Evolutionary conservation across 1,140 invertebrate genomes (phyloP), one percentile per base, ranked within the genome.

Genomic region (Drosophila varians): DNA sequence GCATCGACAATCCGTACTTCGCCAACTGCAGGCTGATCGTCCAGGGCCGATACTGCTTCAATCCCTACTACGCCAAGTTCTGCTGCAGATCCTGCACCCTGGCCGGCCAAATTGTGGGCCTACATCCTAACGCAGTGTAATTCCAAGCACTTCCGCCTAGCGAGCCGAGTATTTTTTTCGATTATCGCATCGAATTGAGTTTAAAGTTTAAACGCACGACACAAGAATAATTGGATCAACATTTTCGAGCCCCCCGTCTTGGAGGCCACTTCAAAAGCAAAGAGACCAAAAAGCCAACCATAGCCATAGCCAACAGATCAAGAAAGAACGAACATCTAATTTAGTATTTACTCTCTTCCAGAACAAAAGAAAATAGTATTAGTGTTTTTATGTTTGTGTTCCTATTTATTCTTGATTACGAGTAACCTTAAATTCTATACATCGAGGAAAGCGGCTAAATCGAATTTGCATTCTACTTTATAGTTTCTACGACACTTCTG

Each of bases 51-150:
- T 97, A 96, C 89, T 99, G 98, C 90, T 92, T 93, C 6, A 97
- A 98, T 90, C 93, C 94, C 69, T 97, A 97, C 91, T 99, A 98
- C 90, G 95, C 95, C n/a, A 94, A 94, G 90, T 98, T 98, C 94
- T 99, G 98, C 90, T 99, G 98, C 91, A 94, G 95, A 84, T 97
- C 96, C 0, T 98, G 97, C 87, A 96, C 96, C 28, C 92, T 95
- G 90, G 96, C 96, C 1, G 96, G 96, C 1, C 95, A 96, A 74
- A 55, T 84, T 18, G 38, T 18, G 3, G 8, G 56, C 43, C 42
- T 18, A 51, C 89, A 90, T 86, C 86, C 89, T 38, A 90, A 90
- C 74, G 78, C 73, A 45, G 47, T 90, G 38, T 90, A 88, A 82
- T 69, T 76, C 77, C 73, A 75, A 28, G 53, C 21, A 25, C 38